Percentiles rank a stretch among this genome's conserved stretches.
Evolutionary conservation across 1,140 invertebrate genomes (phyloP).

Genomic region (Xylocopa sonorina): DNA sequence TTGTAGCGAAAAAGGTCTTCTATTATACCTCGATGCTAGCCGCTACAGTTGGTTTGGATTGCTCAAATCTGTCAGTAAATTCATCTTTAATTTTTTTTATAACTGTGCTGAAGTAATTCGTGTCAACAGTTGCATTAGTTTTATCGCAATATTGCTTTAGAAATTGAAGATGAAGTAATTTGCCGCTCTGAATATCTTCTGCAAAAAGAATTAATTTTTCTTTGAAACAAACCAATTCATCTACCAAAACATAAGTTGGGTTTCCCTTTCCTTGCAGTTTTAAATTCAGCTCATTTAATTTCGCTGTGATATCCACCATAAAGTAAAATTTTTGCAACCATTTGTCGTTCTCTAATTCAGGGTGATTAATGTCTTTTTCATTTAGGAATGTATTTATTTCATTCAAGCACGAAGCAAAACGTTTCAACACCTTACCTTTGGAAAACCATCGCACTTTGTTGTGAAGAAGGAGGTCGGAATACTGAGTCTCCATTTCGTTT

Average conservation of each 20-base stretch:
- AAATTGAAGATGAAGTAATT: conserved; percentile 23
- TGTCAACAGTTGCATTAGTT: conserved; percentile 44
- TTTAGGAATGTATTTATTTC: conserved; percentile 68
- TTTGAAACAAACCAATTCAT: too few species aligned
- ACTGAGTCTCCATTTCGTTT: conserved; percentile 68
- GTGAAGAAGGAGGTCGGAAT: conserved; percentile 49
- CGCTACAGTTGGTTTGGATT: conserved; percentile 72
- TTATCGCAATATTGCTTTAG: conserved; percentile 35
- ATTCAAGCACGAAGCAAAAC: too few species aligned
- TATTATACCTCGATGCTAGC: too few species aligned
- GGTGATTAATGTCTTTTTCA: conserved; percentile 67
- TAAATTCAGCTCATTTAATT: conserved; percentile 71
- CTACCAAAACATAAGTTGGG: conserved; percentile 62
- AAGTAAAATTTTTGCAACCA: conserved; percentile 72
- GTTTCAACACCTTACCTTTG: too few species aligned
- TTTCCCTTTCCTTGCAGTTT: conserved; percentile 70
- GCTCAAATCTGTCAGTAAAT: conserved; percentile 65
- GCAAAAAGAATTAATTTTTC: conserved; percentile 29
- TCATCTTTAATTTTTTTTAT: conserved; percentile 66
- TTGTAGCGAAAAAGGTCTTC: too few species aligned
- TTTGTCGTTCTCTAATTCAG: conserved; percentile 68
- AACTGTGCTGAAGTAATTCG: conserved; percentile 63
- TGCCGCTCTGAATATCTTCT: conserved; percentile 15
- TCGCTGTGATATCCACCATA: conserved; percentile 67
- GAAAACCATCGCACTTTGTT: conserved; percentile 54